phyloP scores from a whole-genome alignment of 2,888 invertebrate genomes.

The Polyommatus icarus region DNA sequence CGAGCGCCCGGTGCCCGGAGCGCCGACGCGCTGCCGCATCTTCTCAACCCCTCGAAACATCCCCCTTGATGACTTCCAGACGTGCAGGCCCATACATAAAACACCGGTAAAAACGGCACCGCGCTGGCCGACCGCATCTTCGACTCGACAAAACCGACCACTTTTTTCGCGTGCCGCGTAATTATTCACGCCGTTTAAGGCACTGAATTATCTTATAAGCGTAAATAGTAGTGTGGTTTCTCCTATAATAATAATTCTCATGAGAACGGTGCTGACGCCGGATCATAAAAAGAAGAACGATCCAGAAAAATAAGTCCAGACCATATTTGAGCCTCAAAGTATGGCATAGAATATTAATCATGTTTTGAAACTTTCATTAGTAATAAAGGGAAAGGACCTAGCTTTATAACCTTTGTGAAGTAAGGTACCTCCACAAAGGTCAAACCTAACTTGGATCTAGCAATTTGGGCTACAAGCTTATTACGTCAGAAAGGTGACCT shows the following conservation, averaged over 20 bases:
- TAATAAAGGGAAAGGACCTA: neutral
- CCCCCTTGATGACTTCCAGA: conserved; percentile 48
- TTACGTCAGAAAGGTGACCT: neutral
- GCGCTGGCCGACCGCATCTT: conserved; percentile 50
- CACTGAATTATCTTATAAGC: conserved; percentile 59
- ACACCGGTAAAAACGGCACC: conserved; percentile 39
- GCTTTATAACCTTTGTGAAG: neutral
- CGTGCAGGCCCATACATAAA: conserved; percentile 48
- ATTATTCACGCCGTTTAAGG: conserved; percentile 74
- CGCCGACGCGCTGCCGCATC: conserved; percentile 52
- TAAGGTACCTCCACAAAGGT: conserved; percentile 23
- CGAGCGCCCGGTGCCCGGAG: conserved; percentile 41
- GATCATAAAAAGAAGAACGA: conserved; percentile 42
- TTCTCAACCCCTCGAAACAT: conserved; percentile 59
- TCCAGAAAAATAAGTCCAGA: conserved; percentile 34
- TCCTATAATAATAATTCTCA: conserved; percentile 47
- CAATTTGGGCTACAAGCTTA: conserved; percentile 2
- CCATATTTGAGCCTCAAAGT: neutral
- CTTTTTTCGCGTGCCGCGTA: conserved; percentile 65
- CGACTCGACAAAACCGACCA: conserved; percentile 56
- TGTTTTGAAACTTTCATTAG: conserved; percentile 13
- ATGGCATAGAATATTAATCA: conserved; percentile 32
- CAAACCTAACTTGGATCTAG: neutral
- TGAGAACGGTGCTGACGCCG: conserved; percentile 50
- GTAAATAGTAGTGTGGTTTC: conserved; percentile 53